Evolutionary conservation across 2,888 invertebrate genomes (phyloP).

Genomic region (Elysia crispata): DNA sequence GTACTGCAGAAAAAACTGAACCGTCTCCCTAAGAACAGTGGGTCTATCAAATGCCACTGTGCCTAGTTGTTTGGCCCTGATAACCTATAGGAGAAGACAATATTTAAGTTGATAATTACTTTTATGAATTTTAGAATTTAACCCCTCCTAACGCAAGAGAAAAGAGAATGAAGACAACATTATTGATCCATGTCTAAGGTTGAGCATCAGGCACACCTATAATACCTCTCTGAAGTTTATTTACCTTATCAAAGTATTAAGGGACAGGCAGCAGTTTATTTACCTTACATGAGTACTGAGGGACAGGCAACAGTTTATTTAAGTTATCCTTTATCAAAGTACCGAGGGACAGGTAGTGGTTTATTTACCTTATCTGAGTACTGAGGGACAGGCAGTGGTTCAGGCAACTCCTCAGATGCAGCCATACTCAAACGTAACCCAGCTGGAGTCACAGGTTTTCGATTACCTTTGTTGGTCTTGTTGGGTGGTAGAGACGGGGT

Average conservation of each 20-base stretch:
- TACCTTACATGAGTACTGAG: no score
- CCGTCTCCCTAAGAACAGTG: slow-evolving; percentile 53
- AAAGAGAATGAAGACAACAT: neutral
- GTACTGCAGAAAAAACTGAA: slow-evolving; percentile 53
- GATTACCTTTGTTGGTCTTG: slow-evolving; percentile 18
- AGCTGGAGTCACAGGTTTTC: slow-evolving; percentile 38
- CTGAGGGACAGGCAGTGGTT: slow-evolving; percentile 53
- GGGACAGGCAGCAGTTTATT: neutral
- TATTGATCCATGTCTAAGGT: no score
- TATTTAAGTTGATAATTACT: no score
- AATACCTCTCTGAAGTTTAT: no score
- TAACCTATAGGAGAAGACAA: slow-evolving; percentile 35
- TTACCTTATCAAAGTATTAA: no score
- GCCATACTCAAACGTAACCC: slow-evolving; percentile 43
- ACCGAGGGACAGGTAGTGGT: slow-evolving; percentile 53
- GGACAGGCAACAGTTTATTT: no score
- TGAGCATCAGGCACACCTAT: no score
- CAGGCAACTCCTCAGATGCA: slow-evolving; percentile 51
- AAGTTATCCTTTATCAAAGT: slow-evolving; percentile 52
- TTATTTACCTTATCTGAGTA: slow-evolving; percentile 53
- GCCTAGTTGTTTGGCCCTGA: slow-evolving; percentile 50
- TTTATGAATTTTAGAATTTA: no score
- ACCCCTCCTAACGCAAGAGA: neutral
- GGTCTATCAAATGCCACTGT: slow-evolving; percentile 52
- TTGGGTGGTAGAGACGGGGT: slow-evolving; percentile 17